phyloP scores from a whole-genome alignment of 2,113 vertebrate species.

The Parus major region DNA sequence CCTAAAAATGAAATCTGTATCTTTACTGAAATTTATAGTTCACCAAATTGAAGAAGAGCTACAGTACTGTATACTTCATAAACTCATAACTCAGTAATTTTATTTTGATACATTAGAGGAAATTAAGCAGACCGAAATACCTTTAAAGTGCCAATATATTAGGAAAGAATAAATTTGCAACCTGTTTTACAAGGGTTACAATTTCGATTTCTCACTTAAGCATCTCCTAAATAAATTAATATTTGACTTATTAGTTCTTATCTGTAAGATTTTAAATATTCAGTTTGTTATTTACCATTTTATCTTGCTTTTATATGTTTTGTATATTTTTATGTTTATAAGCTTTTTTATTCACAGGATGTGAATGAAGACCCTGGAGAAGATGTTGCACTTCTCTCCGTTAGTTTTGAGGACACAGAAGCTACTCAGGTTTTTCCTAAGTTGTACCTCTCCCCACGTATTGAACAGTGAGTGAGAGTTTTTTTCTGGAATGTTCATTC shows the following conservation, averaged over 20 bases:
- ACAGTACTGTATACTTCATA: background rate
- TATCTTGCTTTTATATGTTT: background rate
- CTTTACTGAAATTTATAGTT: background rate
- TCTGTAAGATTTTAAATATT: background rate
- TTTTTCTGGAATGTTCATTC: background rate
- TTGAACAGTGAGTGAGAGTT: conserved; percentile 91
- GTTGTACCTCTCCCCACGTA: conserved; percentile 93
- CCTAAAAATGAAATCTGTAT: background rate
- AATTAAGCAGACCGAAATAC: background rate
- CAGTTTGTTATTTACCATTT: background rate
- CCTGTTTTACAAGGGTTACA: background rate
- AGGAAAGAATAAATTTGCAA: background rate
- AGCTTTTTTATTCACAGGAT: conserved; percentile 75
- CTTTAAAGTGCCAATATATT: background rate
- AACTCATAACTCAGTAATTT: background rate
- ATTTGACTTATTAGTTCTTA: background rate
- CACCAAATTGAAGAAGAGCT: background rate
- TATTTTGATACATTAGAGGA: background rate
- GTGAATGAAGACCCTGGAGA: conserved; percentile 95
- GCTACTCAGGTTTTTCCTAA: conserved; percentile 97
- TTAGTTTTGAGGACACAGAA: conserved; percentile 97
- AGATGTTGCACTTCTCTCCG: conserved; percentile 93
- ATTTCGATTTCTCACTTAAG: background rate
- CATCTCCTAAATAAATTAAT: background rate
- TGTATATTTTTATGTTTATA: too few relatives aligned